A percentile compares a stretch with the other conserved stretches of the same genome.
phyloP scores from a whole-genome alignment of 2,888 invertebrate genomes.

The Slavum lentiscoides region DNA sequence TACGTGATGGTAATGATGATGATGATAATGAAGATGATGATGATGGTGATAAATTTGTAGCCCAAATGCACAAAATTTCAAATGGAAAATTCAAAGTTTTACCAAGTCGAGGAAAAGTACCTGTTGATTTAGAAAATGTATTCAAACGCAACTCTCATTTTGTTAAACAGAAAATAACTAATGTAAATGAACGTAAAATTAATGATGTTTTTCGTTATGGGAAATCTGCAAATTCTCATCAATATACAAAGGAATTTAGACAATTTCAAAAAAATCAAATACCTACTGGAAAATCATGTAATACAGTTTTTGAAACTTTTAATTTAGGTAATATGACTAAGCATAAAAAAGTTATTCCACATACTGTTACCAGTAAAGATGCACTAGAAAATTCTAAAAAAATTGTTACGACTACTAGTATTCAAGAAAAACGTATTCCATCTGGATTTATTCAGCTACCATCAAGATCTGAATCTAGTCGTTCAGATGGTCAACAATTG shows the following conservation, averaged over 20 bases:
- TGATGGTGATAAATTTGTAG: neutral
- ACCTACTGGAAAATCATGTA: neutral
- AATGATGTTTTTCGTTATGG: neutral
- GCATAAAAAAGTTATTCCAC: neutral
- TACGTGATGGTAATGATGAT: neutral
- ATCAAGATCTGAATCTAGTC: neutral
- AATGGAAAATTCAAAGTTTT: slow-evolving; percentile 34
- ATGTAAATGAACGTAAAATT: neutral
- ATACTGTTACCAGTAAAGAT: slow-evolving; percentile 35
- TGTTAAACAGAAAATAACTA: slow-evolving; percentile 13
- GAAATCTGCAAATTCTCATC: neutral
- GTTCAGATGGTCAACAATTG: neutral
- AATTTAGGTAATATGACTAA: neutral
- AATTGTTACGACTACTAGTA: neutral
- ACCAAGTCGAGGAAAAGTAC: slow-evolving; percentile 13
- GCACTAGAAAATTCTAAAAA: neutral
- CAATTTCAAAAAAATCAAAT: neutral
- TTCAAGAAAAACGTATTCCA: neutral
- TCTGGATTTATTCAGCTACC: neutral
- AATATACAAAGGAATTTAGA: neutral
- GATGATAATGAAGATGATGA: neutral
- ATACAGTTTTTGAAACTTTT: neutral
- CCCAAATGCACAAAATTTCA: slow-evolving; percentile 18
- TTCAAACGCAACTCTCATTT: slow-evolving; percentile 19
- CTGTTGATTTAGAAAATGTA: slow-evolving; percentile 17